Percentiles rank a stretch among this genome's conserved stretches.
Conservation (phyloP, 2,797 vertebrate species). For the Crocidura indochinensis region DNA sequence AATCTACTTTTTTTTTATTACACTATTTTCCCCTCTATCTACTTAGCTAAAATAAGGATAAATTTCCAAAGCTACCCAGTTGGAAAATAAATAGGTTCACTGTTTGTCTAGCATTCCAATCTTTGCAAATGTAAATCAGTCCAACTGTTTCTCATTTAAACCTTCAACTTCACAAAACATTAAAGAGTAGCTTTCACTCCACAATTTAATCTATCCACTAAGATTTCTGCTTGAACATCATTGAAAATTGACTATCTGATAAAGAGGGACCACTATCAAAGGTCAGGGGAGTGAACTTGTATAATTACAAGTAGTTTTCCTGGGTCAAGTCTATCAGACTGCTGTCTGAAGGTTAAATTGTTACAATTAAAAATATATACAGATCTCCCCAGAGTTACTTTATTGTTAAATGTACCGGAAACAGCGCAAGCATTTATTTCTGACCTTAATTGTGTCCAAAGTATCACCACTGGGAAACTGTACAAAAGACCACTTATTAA, state of each 20-base stretch:
- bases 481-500: conserved; percentile 77
- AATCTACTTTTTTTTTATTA: conserved; percentile 92
- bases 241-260: conserved; percentile 93
- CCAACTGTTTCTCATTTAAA: conserved; percentile 92
- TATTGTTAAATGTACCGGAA: conserved; percentile 90
- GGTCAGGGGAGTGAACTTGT: conserved; percentile 89
- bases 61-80: conserved; percentile 92
- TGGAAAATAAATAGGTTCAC: conserved; percentile 92
- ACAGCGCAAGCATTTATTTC: conserved; percentile 89
- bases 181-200: conserved; percentile 91
- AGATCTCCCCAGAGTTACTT: conserved; percentile 88
- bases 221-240: conserved; percentile 91
- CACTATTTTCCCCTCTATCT: conserved; percentile 91
- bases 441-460: conserved; percentile 89
- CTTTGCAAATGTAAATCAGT: conserved; percentile 93
- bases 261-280: conserved; percentile 89
- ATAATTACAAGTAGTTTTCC: conserved; percentile 92
- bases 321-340: conserved; percentile 90
- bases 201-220: conserved; percentile 92
- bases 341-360: conserved; percentile 93
- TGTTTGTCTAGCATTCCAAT: conserved; percentile 92
- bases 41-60: conserved; percentile 91
- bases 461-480: conserved; percentile 88
- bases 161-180: conserved; percentile 92
- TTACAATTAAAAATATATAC: conserved; percentile 93